Evolutionary conservation across 2,113 vertebrate species (phyloP), one percentile per base, ranked within the genome.

Genomic region (Aptenodytes forsteri): DNA sequence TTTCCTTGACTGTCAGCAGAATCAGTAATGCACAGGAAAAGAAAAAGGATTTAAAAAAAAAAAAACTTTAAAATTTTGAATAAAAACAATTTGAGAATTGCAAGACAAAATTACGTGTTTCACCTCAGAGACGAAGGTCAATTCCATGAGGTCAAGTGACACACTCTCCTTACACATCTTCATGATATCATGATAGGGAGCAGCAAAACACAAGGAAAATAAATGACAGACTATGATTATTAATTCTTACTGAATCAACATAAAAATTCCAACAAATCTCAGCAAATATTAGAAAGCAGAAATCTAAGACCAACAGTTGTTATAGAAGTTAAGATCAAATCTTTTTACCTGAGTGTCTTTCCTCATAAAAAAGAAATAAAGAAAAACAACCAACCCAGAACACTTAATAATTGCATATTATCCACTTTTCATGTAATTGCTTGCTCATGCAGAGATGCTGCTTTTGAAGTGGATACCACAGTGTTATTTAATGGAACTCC

Each of bases 221-320:
- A 97, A 97, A 87, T 96, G 92, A 62, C 79, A 93, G 58, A 93
- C 52, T 7, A 64, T 18, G 2, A 50, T 42, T 77, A 30, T 32
- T 95, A 58, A 61, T 98, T 95, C 83, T 75, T 83, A 83, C 29
- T 96, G 94, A 98, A 92, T 96, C 82, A 94, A 96, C 66, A 97
- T 36, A 27, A 95, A 98, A 95, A 96, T 97, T 97, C 92, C 85
- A 96, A 90, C 77, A 95, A 92, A 89, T 65, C 90, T 97, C 98
- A 96, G 86, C 96, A 97, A 95, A 82, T 92, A 91, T 78, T 93
- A 94, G 34, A 69, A 29, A 83, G 40, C 58, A 92, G 61, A 65
- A 94, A 97, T 98, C 91, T 97, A 98, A 98, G 72, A 88, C 70
- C 52, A 84, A 97, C 69, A 81, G 91, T 49, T 89, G 23, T 92